Evolutionary conservation across 2,888 invertebrate genomes (phyloP).

Genomic region (Bugulina stolonifera): DNA sequence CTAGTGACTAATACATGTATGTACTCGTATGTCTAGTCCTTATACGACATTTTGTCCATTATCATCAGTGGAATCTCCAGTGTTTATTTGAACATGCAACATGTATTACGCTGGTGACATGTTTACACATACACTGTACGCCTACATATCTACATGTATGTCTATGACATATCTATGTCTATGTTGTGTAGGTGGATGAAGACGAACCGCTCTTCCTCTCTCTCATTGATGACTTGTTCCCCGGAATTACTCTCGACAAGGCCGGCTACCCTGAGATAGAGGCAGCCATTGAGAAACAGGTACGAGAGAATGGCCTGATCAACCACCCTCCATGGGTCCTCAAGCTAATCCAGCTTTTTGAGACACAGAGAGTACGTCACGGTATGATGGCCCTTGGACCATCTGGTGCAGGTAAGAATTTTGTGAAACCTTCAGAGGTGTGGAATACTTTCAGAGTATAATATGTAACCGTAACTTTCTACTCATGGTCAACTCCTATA

Average conservation of each 20-base stretch:
- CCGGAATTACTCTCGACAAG: slow-evolving; percentile 87
- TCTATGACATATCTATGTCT: no score
- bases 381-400: slow-evolving; percentile 56
- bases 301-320: slow-evolving; percentile 64
- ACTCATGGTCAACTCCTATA: no score
- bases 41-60: no score
- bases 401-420: slow-evolving; percentile 41
- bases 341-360: slow-evolving; percentile 77
- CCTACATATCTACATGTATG: no score
- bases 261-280: slow-evolving; percentile 83
- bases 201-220: slow-evolving; percentile 97
- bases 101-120: no score
- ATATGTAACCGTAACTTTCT: no score
- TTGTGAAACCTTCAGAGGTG: no score
- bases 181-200: slow-evolving; percentile 65
- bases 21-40: no score
- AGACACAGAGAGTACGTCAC: slow-evolving; percentile 54
- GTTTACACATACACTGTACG: no score
- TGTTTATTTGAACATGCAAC: background rate
- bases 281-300: slow-evolving; percentile 76
- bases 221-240: slow-evolving; percentile 87
- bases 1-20: no score
- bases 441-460: no score
- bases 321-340: slow-evolving; percentile 91
- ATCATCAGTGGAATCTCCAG: background rate